Evolutionary conservation across 2,797 vertebrate genomes (phyloP).

Genomic region (Momotus momota): DNA sequence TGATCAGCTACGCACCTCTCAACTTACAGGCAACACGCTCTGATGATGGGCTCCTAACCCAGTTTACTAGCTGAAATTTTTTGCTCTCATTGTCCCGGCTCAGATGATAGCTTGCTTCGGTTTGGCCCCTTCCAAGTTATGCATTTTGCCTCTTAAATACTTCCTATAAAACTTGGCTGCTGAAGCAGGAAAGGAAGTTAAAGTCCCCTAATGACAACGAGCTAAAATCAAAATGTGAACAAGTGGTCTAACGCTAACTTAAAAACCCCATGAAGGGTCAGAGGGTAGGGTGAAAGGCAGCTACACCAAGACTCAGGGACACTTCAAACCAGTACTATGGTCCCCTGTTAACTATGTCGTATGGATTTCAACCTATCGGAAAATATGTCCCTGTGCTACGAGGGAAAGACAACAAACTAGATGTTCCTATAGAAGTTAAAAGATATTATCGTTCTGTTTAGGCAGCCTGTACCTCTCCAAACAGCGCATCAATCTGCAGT

Average conservation of each 20-base stretch:
- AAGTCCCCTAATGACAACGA: background rate
- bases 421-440: background rate
- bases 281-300: background rate
- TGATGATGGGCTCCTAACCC: background rate
- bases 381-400: background rate
- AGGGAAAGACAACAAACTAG: background rate
- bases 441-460: background rate
- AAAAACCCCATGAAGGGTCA: background rate
- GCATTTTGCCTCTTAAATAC: background rate
- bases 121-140: background rate
- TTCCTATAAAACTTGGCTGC: background rate
- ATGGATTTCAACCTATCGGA: background rate
- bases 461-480: background rate
- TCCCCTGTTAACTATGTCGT: background rate
- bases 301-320: background rate
- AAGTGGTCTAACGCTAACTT: background rate
- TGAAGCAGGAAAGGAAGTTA: background rate
- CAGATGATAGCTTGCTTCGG: background rate
- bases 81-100: background rate
- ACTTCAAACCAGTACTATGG: background rate
- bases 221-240: background rate
- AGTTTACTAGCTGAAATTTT: background rate
- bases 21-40: rapidly evolving
- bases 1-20: background rate
- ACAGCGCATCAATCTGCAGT: background rate